Percentiles rank a stretch among this genome's conserved stretches.
Conservation (phyloP, 2,113 vertebrate species). For the Marmota monax region DNA sequence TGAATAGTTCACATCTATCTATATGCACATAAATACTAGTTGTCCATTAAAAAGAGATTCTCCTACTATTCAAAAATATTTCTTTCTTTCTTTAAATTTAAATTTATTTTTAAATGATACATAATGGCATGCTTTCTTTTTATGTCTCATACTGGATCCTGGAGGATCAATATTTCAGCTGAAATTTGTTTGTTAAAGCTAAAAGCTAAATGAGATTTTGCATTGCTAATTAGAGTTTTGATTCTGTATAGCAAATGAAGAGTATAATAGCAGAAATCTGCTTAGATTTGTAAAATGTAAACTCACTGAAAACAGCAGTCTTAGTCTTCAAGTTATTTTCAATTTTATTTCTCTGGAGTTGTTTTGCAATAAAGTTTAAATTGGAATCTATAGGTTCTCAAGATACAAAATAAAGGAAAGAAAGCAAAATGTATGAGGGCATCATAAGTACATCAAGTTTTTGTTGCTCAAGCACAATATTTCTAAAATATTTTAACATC, state of each 20-base stretch:
- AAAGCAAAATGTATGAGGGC: not conserved
- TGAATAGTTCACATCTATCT: not conserved
- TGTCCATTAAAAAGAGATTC: not conserved
- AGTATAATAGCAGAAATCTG: not conserved
- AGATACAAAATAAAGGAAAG: not conserved
- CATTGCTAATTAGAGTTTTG: slow-evolving; percentile 13
- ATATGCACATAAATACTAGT: not conserved
- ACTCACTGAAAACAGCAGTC: not conserved
- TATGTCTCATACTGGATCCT: not conserved
- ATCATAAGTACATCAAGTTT: not conserved
- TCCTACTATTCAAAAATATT: not conserved
- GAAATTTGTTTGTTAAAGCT: not conserved
- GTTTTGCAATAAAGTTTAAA: not conserved
- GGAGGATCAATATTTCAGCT: not conserved
- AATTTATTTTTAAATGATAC: not conserved
- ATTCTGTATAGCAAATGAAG: not conserved
- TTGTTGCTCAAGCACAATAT: not conserved
- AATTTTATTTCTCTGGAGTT: not conserved
- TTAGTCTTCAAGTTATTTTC: not conserved
- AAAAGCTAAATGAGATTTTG: not conserved
- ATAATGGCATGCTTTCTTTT: not conserved
- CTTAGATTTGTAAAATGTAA: slow-evolving; percentile 38
- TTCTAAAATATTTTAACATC: not conserved
- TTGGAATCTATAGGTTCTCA: not conserved
- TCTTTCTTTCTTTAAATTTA: not conserved